phyloP scores from a whole-genome alignment of 2,113 vertebrate genomes.

The Corythornis madagascariensis region DNA sequence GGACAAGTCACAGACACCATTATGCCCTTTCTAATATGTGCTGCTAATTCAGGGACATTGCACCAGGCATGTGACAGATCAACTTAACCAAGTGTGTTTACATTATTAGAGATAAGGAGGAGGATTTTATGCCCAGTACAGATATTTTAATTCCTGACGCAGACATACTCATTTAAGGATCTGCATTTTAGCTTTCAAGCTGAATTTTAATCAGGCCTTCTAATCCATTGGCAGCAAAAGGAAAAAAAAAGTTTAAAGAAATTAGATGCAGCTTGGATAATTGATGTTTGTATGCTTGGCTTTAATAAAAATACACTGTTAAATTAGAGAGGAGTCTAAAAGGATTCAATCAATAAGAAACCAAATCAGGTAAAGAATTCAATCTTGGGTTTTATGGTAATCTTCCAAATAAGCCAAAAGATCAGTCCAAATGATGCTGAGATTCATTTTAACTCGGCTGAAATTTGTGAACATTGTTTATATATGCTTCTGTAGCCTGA shows the following conservation, averaged over 20 bases:
- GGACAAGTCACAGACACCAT: neutral
- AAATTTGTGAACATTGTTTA: conserved; percentile 38
- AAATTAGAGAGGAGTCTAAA: conserved; percentile 77
- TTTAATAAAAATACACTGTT: conserved; percentile 78
- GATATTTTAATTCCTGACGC: conserved; percentile 72
- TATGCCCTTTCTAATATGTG: neutral
- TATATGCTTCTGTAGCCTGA: neutral
- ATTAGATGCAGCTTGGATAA: conserved; percentile 78
- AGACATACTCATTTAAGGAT: conserved; percentile 71
- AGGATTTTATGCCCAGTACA: conserved; percentile 64
- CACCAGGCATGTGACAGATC: conserved; percentile 54
- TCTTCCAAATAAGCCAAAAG: conserved; percentile 65
- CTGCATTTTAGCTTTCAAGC: conserved; percentile 74
- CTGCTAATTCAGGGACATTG: conserved; percentile 29
- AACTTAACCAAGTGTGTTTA: conserved; percentile 78
- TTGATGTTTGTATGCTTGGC: conserved; percentile 72
- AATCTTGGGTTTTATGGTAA: conserved; percentile 68
- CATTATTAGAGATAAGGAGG: conserved; percentile 74
- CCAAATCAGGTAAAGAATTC: conserved; percentile 74
- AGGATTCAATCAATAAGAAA: conserved; percentile 75
- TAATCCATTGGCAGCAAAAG: conserved; percentile 74
- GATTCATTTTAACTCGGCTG: conserved; percentile 27
- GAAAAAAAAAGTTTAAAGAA: conserved; percentile 66
- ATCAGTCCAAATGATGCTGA: conserved; percentile 30
- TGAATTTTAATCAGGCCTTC: conserved; percentile 78